phyloP scores from a whole-genome alignment of 2,888 invertebrate species.

The Mongoloraphidia duomilia region DNA sequence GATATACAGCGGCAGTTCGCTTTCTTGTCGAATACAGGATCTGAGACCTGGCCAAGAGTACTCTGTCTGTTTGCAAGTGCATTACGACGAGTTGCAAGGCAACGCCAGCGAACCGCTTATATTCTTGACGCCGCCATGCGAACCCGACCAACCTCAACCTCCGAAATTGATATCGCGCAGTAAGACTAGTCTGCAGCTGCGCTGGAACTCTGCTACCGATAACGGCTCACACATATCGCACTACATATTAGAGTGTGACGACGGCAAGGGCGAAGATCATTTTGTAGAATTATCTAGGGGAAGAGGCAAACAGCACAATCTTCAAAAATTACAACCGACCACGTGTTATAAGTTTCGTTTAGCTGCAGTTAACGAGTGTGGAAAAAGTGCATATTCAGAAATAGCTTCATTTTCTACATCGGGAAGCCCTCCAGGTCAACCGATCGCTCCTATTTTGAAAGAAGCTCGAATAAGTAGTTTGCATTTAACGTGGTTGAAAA shows the following conservation, averaged over 20 bases:
- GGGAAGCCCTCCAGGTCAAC: conserved; percentile 66
- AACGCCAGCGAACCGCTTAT: conserved; percentile 62
- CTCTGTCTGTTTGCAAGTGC: conserved; percentile 65
- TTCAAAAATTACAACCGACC: conserved; percentile 61
- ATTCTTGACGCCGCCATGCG: conserved; percentile 68
- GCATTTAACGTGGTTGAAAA: conserved; percentile 56
- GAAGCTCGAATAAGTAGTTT: conserved; percentile 48
- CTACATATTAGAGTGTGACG: conserved; percentile 66
- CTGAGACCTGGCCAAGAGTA: conserved; percentile 80
- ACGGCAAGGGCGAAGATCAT: conserved; percentile 44
- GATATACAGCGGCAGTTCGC: conserved; percentile 63
- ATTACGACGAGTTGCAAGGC: conserved; percentile 59
- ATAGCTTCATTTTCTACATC: conserved; percentile 55
- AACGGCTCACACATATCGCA: conserved; percentile 67
- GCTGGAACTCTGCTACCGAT: conserved; percentile 58
- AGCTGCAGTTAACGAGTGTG: conserved; percentile 69
- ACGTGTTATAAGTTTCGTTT: conserved; percentile 71
- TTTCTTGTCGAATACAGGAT: conserved; percentile 69
- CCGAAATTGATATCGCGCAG: conserved; percentile 58
- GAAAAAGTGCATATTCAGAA: conserved; percentile 58
- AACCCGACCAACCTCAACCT: conserved; percentile 58
- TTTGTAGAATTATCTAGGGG: conserved; percentile 61
- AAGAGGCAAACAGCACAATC: conserved; percentile 58
- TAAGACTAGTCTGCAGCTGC: conserved; percentile 53
- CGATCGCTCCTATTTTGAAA: conserved; percentile 56